These are phyloP conservation scores for Clivina fossor DNA, from an alignment of 2,888 invertebrate genomes.

Conservation along the genomic window DNA sequence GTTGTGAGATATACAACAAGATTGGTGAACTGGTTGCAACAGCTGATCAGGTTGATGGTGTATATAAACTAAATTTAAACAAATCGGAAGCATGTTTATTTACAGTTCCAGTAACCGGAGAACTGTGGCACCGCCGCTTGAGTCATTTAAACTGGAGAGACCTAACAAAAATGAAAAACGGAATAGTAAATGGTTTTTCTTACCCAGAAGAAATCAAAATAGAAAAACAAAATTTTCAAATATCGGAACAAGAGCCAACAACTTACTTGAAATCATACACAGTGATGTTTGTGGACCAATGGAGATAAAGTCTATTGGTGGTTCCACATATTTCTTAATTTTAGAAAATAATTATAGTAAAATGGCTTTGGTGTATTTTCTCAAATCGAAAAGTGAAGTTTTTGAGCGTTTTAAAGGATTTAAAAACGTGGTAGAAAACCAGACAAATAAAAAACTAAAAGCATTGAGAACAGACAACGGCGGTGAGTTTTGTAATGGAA, in stretches of 20 bases:
- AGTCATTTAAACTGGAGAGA: constrained; percentile 12
- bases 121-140: constrained; percentile 21
- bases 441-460: constrained; percentile 42
- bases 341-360: constrained; percentile 44
- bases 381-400: constrained; percentile 42
- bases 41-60: not conserved
- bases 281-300: constrained; percentile 42
- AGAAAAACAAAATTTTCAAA: no score
- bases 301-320: constrained; percentile 37
- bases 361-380: constrained; percentile 41
- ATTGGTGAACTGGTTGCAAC: constrained; percentile 2
- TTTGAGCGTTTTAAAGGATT: constrained; percentile 41
- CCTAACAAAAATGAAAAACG: constrained; percentile 18
- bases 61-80: not conserved
- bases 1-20: constrained; percentile 8
- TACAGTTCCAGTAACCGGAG: constrained; percentile 8
- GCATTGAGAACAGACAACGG: constrained; percentile 42
- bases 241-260: constrained; percentile 36
- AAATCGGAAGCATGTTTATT: constrained; percentile 9
- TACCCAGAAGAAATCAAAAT: no score
- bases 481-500: constrained; percentile 42
- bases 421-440: constrained; percentile 43
- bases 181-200: constrained; percentile 4
- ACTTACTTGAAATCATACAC: constrained; percentile 41
- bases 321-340: constrained; percentile 42